Percentiles rank a stretch among this genome's conserved stretches.
Conservation (phyloP, 2,113 vertebrate species). For the Tetrao urogallus region DNA sequence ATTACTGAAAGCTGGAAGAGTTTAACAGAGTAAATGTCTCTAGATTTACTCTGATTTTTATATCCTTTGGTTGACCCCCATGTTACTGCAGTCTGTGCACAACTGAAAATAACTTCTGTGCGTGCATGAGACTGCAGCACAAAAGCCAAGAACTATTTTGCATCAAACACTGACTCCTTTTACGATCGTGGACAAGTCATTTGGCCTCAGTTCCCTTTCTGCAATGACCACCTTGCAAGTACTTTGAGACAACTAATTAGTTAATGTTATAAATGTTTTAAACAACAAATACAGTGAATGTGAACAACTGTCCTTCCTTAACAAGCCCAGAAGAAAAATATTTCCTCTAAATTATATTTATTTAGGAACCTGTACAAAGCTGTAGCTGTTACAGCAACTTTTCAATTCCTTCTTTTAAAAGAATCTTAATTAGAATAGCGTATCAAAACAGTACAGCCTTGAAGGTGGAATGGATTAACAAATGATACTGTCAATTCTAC, state of each 20-base stretch:
- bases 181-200: neutral
- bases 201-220: neutral
- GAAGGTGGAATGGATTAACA: neutral
- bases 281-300: neutral
- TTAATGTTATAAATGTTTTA: neutral
- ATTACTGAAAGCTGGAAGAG: neutral
- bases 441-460: neutral
- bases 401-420: neutral
- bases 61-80: neutral
- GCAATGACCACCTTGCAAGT: neutral
- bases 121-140: neutral
- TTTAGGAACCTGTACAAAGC: neutral
- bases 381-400: neutral
- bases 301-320: neutral
- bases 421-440: neutral
- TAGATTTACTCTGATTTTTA: neutral
- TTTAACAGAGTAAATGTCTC: neutral
- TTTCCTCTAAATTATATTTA: neutral
- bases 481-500: neutral
- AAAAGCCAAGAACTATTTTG: neutral
- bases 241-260: neutral
- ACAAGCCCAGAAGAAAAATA: neutral
- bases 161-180: neutral
- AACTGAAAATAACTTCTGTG: constrained; percentile 10
- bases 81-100: neutral